Conservation (phyloP, 2,113 vertebrate genomes). For the Gavia stellata region DNA sequence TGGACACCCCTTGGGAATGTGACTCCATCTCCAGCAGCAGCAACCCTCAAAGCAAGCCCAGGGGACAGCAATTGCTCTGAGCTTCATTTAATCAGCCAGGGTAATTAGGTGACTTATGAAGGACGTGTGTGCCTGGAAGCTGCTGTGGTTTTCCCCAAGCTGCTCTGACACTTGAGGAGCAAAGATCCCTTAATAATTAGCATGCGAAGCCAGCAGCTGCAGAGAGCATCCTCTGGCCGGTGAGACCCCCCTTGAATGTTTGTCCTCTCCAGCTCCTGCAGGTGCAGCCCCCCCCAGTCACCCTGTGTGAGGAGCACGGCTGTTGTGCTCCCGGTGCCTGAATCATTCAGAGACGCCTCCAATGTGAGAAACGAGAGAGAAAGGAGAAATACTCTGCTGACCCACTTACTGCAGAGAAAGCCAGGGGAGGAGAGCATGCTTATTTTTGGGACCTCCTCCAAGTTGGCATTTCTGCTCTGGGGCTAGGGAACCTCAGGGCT, state of each 20-base stretch:
- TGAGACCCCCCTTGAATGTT: background rate
- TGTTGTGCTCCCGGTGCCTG: background rate
- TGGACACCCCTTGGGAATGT: background rate
- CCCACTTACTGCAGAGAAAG: background rate
- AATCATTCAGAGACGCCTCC: background rate
- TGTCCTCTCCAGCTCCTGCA: background rate
- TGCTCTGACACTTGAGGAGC: background rate
- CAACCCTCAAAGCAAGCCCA: background rate
- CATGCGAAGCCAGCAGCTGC: fast-evolving
- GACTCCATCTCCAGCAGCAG: background rate
- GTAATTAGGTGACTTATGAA: background rate
- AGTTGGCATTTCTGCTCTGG: background rate
- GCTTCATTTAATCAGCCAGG: background rate
- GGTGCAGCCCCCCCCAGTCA: fast-evolving
- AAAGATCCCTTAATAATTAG: background rate
- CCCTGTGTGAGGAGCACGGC: background rate
- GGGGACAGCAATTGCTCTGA: background rate
- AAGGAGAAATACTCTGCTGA: background rate
- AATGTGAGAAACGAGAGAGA: background rate
- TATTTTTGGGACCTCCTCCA: background rate
- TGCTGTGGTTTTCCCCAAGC: background rate
- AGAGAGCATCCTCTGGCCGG: background rate
- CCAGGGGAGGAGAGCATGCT: background rate
- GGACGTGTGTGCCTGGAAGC: background rate
- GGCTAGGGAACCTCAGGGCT: background rate